Base-by-base conservation (phyloP, 1,140 invertebrate species). In the Samia ricini region DNA sequence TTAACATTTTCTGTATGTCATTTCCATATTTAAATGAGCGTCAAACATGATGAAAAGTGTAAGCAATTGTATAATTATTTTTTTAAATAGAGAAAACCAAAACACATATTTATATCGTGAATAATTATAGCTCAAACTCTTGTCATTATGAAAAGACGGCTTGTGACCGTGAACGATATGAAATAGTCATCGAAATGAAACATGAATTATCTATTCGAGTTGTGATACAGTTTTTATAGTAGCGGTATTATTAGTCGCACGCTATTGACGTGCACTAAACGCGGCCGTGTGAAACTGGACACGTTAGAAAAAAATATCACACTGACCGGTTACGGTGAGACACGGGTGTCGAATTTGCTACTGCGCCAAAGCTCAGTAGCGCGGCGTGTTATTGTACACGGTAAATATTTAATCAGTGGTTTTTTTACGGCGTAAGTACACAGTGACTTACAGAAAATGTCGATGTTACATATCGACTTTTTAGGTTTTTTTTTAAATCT, bases 271-370 rank as follows among this genome's bases (percentile, higher is more conserved):
- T 56, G 60, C 72, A 72, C 65, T 74, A 66, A 67, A 60, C 57
- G 60, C 64, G 64, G 54, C 58, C 71, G 76, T 76, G 72, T 64
- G 76, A 76, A 76, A 76, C 64, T 64, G 54, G 62, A 74, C 62
- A 76, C 69, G 68, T 60, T 64, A 61, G 50, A 63, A 69, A 74
- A 71, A 68, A 76, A 65, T 63, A 61, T 64, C 56, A 68, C 64
- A 50, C 59, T 23, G 61, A 70, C 62, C 58, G 67, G 69, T 70
- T 68, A 51, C 12, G 42, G 49, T 51, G 29, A 52, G 22, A 52
- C 52, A 36, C 57, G 33, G 64, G 62, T 73, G 60, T 61, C 71
- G 26, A 63, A 66, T 69, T 67, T 61, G 51, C 42, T 51, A 56
- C 57, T 50, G 21, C 21, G 60, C 50, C 42, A 49, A 55, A 49